These are phyloP conservation scores for Magallana nippona DNA, from an alignment of 2,888 invertebrate genomes.

Conservation along the genomic window DNA sequence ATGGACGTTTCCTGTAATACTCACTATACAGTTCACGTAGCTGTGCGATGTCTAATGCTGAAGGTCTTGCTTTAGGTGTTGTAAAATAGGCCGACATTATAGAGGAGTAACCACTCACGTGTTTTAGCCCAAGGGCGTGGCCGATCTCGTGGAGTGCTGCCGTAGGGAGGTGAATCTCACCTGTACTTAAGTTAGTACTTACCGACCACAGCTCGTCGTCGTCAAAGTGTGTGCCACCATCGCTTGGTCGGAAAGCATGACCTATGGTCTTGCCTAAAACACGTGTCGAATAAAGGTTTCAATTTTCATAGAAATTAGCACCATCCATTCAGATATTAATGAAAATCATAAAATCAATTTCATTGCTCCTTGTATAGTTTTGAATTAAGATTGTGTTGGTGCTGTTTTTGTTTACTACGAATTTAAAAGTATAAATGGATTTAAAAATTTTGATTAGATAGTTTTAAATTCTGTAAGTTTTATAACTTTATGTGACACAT, in stretches of 20 bases:
- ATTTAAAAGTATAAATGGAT: too few relatives aligned
- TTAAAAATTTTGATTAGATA: too few relatives aligned
- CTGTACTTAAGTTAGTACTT: constrained; percentile 49
- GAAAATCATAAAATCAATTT: too few relatives aligned
- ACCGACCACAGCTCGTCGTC: constrained; percentile 60
- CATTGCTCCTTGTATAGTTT: too few relatives aligned
- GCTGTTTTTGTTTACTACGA: neutral
- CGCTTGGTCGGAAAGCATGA: constrained; percentile 61
- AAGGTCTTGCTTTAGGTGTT: constrained; percentile 50
- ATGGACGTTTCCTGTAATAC: neutral
- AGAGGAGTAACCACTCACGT: constrained; percentile 52
- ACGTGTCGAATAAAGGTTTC: neutral
- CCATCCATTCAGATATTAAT: neutral
- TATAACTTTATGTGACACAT: too few relatives aligned
- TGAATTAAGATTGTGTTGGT: neutral
- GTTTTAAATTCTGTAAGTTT: too few relatives aligned
- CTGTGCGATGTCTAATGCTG: constrained; percentile 54
- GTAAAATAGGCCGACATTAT: constrained; percentile 60
- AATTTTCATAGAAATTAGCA: neutral
- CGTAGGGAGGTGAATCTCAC: constrained; percentile 54
- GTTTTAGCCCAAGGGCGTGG: constrained; percentile 60
- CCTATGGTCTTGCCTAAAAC: constrained; percentile 49
- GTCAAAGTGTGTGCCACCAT: constrained; percentile 62
- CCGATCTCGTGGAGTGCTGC: constrained; percentile 60
- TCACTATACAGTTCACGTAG: constrained; percentile 58